Percentiles rank a stretch among this genome's conserved stretches.
Conservation (phyloP, 2,113 vertebrate species). For the Plecotus auritus region DNA sequence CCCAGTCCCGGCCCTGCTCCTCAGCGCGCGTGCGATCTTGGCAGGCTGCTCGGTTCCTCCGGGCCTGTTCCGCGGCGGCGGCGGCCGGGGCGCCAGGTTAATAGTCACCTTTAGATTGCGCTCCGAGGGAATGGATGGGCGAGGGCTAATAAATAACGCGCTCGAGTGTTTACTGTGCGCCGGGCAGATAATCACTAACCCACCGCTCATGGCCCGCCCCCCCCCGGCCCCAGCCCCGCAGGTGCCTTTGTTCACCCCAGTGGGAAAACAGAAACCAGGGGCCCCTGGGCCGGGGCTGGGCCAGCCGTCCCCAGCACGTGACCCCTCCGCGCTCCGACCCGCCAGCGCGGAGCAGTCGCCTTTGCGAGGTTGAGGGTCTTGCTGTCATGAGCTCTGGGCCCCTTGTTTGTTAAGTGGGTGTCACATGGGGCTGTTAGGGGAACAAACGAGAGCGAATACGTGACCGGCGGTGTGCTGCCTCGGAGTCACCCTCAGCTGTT, state of each 20-base stretch:
- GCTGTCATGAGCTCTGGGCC: neutral
- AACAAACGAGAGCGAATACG: neutral
- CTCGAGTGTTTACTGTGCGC: too few species aligned
- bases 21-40: neutral
- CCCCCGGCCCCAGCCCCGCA: rapidly evolving
- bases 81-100: neutral
- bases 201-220: neutral
- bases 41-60: rapidly evolving
- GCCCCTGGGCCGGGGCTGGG: too few species aligned
- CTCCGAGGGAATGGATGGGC: neutral
- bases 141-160: neutral
- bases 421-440: too few species aligned
- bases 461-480: neutral
- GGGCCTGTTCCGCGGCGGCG: rapidly evolving
- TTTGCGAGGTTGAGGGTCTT: rapidly evolving
- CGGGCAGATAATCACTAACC: neutral
- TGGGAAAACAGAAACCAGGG: neutral
- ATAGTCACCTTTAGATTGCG: neutral
- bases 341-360: rapidly evolving
- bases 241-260: neutral
- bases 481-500: neutral
- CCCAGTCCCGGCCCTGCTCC: rapidly evolving
- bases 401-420: neutral
- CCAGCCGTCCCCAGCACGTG: neutral
- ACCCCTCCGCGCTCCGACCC: neutral